These are phyloP conservation scores for Acrocera orbiculus DNA, from an alignment of 2,888 invertebrate genomes.

Conservation along the genomic window DNA sequence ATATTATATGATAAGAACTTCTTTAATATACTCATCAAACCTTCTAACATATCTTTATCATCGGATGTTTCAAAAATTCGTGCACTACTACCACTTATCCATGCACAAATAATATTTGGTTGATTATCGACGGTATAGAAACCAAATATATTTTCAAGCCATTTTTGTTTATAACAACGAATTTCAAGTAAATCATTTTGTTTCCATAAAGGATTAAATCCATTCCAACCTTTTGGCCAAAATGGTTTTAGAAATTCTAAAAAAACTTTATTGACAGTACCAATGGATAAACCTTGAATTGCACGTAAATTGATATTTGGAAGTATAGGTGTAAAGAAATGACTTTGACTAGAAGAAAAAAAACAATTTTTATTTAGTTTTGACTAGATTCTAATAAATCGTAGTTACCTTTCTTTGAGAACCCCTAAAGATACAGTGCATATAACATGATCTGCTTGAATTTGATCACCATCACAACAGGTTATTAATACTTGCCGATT, in stretches of 20 bases:
- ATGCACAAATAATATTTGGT: constrained; percentile 45
- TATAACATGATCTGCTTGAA: constrained; percentile 41
- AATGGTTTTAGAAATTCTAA: constrained; percentile 40
- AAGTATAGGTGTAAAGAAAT: constrained; percentile 35
- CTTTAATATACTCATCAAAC: constrained; percentile 24
- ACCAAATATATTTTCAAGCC: constrained; percentile 48
- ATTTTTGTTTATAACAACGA: constrained; percentile 28
- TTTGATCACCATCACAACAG: constrained; percentile 29
- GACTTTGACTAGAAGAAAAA: neutral
- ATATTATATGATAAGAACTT: constrained; percentile 25
- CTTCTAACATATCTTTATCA: constrained; percentile 31
- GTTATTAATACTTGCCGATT: constrained; percentile 15
- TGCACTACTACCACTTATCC: constrained; percentile 49
- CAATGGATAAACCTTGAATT: constrained; percentile 39
- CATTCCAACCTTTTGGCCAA: constrained; percentile 37
- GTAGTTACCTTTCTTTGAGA: constrained; percentile 34
- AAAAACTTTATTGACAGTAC: constrained; percentile 44
- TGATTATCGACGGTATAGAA: constrained; percentile 48
- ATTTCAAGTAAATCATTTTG: constrained; percentile 31
- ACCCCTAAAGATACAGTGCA: constrained; percentile 42
- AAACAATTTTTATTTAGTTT: neutral
- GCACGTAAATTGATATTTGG: constrained; percentile 33
- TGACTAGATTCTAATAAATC: neutral
- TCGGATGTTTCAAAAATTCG: constrained; percentile 41
- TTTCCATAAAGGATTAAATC: constrained; percentile 41